A percentile compares a stretch with the other conserved stretches of the same genome.
phyloP scores from a whole-genome alignment of 2,888 invertebrate species.

The Drosophila emarginata region DNA sequence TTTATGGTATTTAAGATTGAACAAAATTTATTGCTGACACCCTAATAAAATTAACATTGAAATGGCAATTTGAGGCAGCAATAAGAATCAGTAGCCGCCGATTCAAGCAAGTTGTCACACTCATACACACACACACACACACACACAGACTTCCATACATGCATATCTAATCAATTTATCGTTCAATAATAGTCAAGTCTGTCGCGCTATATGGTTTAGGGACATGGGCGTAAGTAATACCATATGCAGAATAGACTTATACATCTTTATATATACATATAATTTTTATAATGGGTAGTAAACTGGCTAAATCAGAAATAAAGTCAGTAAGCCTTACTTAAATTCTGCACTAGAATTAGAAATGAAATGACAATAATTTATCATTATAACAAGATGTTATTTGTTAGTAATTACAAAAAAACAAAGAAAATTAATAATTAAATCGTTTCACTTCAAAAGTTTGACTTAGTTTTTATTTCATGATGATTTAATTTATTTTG shows the following conservation, averaged over 20 bases:
- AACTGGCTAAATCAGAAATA: not conserved
- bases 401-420: no score
- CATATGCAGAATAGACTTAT: not conserved
- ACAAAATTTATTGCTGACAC: slow-evolving; percentile 79
- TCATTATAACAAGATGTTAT: no score
- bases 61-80: slow-evolving; percentile 77
- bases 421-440: no score
- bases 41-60: slow-evolving; percentile 81
- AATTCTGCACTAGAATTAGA: no score
- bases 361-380: no score
- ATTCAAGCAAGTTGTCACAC: slow-evolving; percentile 26
- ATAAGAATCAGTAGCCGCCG: slow-evolving; percentile 52
- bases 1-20: slow-evolving; percentile 81
- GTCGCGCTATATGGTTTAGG: slow-evolving; percentile 44
- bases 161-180: slow-evolving; percentile 80
- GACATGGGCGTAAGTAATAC: not conserved
- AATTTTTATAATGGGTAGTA: not conserved
- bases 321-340: not conserved
- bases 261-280: slow-evolving; percentile 1
- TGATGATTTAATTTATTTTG: no score
- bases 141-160: slow-evolving; percentile 34
- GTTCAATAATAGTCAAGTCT: slow-evolving; percentile 71
- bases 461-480: no score
- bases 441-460: no score
- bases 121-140: slow-evolving; percentile 38